Conservation (phyloP, 2,113 vertebrate genomes). For the Sphaerodactylus townsendi region DNA sequence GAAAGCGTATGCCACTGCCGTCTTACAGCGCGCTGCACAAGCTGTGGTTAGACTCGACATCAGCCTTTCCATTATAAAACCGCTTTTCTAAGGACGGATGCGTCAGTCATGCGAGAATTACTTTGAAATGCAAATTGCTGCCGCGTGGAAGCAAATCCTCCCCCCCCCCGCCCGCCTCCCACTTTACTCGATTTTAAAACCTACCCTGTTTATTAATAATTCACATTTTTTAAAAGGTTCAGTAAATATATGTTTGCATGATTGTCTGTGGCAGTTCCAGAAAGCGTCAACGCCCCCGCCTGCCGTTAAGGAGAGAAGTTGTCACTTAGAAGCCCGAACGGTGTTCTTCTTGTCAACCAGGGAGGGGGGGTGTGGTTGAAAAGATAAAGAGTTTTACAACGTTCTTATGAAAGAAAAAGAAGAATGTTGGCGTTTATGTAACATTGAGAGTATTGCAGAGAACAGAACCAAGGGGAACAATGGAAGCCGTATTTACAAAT, state of each 20-base stretch:
- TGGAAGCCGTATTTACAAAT: background rate
- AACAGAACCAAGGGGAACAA: background rate
- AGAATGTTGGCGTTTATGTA: constrained; percentile 34
- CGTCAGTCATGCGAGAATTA: constrained; percentile 54
- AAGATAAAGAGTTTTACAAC: constrained; percentile 43
- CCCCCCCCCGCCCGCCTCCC: constrained; percentile 46
- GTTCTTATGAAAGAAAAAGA: background rate
- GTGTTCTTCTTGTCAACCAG: constrained; percentile 55
- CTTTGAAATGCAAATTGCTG: constrained; percentile 64
- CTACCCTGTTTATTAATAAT: constrained; percentile 68
- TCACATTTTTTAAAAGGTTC: constrained; percentile 65
- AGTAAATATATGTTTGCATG: constrained; percentile 70
- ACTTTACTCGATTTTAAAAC: constrained; percentile 45
- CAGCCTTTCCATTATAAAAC: constrained; percentile 55
- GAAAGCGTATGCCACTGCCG: constrained; percentile 55
- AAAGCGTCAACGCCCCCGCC: constrained; percentile 70
- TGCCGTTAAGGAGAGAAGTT: constrained; percentile 53
- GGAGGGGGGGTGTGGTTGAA: background rate
- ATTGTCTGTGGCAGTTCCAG: constrained; percentile 67
- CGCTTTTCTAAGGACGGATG: constrained; percentile 65
- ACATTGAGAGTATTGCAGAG: constrained; percentile 22
- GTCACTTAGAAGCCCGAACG: constrained; percentile 62
- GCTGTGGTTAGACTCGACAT: constrained; percentile 63
- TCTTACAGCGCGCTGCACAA: constrained; percentile 49
- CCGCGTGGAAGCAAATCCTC: constrained; percentile 48